Base-by-base conservation (phyloP, 2,113 vertebrate genomes). In the Cavia porcellus region DNA sequence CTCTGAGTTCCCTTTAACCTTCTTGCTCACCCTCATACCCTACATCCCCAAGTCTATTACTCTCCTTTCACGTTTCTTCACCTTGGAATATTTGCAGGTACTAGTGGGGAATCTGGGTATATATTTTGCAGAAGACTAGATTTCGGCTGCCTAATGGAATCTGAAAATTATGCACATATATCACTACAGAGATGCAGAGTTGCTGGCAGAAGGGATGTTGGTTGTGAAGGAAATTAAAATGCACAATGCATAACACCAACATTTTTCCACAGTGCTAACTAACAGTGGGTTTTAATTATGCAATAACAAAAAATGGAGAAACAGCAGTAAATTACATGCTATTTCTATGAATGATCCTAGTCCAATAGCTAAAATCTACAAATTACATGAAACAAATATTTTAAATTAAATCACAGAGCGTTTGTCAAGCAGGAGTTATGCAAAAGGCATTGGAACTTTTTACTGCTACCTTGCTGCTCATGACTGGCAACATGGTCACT, bases 231-330 rank as follows among this genome's bases (percentile, higher is more conserved):
- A 75, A 38, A 86, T 96, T 97, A 83, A 90, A 93, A 96, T 96
- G 85, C 94, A 62, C 12, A 30, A 62, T 70, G 81, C 12, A 0
- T 74, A 90, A 84, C 42, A 92, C 30, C 70, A 66, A 47, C 47
- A 61, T 93, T 96, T 97, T 20, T 13, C 59, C 81, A 45, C 75
- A 86, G 95, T 61, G 61, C 66, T 86, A 86, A 90, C 85, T 89
- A 86, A 96, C 85, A 85, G 92, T 88, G 80, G 84, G 92, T 92
- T 97, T 96, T 97, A 98, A 97, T 98, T 97, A 97, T 88, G 82
- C 42, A 92, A 94, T 83, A 96, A 97, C 92, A 96, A 94, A 97
- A 95, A 82, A 90, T 55, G 32, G 85, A 92, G 88, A 95, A 96
- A 88, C 70, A 95, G 91, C 93, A 96, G 93, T 87, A 96, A 96